These are phyloP conservation scores for Morone chrysops DNA, from an alignment of 2,113 vertebrate species.

Conservation along the genomic window DNA sequence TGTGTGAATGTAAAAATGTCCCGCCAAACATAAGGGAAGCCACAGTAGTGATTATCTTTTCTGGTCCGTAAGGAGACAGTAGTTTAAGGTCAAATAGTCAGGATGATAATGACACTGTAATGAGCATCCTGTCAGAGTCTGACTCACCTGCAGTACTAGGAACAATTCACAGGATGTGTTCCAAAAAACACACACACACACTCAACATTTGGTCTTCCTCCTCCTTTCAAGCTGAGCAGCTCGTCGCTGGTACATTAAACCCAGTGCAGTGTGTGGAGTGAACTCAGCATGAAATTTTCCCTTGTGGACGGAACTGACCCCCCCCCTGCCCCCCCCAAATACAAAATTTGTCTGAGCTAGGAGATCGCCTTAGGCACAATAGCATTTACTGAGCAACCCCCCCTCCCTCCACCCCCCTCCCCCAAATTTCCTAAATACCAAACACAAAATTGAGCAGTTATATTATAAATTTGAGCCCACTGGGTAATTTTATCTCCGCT, in stretches of 20 bases:
- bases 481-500: neutral
- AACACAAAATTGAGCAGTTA: too few species aligned
- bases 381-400: neutral
- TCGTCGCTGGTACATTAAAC: conserved; percentile 41
- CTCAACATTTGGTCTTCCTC: conserved; percentile 11
- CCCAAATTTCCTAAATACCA: neutral
- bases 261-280: conserved; percentile 7
- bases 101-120: conserved; percentile 30
- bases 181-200: neutral
- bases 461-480: too few species aligned
- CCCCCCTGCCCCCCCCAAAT: neutral
- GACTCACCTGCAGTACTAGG: conserved; percentile 15
- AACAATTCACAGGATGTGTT: conserved; percentile 17
- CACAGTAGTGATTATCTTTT: neutral
- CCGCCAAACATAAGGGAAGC: neutral
- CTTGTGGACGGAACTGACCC: conserved; percentile 19
- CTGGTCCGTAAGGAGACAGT: neutral
- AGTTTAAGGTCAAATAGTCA: conserved; percentile 26
- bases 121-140: conserved; percentile 16
- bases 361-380: neutral
- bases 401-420: too few species aligned
- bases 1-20: neutral
- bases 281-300: conserved; percentile 22
- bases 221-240: conserved; percentile 43
- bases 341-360: conserved; percentile 5